Conservation (phyloP, 2,113 vertebrate species). For the Siniperca chuatsi region DNA sequence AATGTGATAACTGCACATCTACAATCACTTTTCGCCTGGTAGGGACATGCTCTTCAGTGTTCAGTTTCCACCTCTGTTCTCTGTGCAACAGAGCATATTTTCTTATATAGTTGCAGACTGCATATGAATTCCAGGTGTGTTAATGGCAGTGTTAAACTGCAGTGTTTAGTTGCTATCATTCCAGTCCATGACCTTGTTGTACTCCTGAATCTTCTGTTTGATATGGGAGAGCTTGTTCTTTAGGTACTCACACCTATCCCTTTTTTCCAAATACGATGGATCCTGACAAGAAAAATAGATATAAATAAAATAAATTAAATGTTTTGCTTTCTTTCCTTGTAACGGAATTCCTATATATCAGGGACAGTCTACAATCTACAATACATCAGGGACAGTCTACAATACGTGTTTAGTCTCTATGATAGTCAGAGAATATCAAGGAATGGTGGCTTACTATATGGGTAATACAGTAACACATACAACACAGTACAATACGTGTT, state of each 20-base stretch:
- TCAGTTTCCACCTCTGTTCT: neutral
- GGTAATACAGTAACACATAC: neutral
- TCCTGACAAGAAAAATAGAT: conserved; percentile 84
- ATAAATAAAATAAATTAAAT: neutral
- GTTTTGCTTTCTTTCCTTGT: neutral
- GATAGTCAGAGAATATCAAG: neutral
- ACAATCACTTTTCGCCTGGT: neutral
- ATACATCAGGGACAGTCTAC: neutral
- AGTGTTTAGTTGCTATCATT: conserved; percentile 69
- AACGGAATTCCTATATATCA: neutral
- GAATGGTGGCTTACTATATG: neutral
- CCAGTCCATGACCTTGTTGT: conserved; percentile 90
- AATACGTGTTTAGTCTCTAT: neutral
- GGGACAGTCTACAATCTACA: neutral
- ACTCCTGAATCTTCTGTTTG: conserved; percentile 96
- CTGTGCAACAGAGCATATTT: neutral
- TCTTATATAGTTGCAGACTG: neutral
- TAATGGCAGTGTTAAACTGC: neutral
- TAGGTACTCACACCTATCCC: conserved; percentile 95
- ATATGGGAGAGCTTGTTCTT: conserved; percentile 98
- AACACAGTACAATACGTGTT: neutral
- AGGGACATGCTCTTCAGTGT: neutral
- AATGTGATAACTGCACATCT: neutral
- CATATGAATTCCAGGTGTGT: neutral
- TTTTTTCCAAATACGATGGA: conserved; percentile 93